phyloP scores from a whole-genome alignment of 2,113 vertebrate species.

The Oenanthe oenanthe region DNA sequence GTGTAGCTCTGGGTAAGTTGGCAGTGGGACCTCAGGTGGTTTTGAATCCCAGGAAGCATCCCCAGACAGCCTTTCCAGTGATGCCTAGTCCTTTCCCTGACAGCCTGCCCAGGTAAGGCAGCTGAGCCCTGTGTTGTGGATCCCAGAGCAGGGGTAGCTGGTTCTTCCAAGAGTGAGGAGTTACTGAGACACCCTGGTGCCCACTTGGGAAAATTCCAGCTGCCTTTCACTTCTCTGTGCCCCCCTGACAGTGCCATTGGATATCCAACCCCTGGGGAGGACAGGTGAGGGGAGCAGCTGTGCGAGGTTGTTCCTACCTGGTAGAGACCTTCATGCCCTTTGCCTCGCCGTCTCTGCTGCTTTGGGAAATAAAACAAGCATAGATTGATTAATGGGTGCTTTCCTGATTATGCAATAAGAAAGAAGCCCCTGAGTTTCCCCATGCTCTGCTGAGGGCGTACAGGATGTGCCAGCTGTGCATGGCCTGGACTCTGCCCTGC shows the following conservation, averaged over 20 bases:
- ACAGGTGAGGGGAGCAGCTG: neutral
- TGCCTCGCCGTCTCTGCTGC: slow-evolving; percentile 77
- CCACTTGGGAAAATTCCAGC: neutral
- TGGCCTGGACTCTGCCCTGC: neutral
- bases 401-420: neutral
- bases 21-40: neutral
- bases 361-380: neutral
- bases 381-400: neutral
- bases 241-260: fast-evolving
- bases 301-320: slow-evolving; percentile 71
- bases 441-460: neutral
- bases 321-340: slow-evolving; percentile 77
- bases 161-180: neutral
- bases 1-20: neutral
- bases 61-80: neutral
- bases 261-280: fast-evolving
- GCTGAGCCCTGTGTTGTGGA: fast-evolving
- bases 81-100: neutral
- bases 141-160: neutral
- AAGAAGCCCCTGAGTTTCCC: neutral
- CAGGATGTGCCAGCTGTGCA: neutral
- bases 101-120: neutral
- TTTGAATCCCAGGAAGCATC: fast-evolving
- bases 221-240: neutral
- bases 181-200: too few relatives aligned